Conservation (phyloP, 2,797 vertebrate genomes). For the Hippoglossus hippoglossus region DNA sequence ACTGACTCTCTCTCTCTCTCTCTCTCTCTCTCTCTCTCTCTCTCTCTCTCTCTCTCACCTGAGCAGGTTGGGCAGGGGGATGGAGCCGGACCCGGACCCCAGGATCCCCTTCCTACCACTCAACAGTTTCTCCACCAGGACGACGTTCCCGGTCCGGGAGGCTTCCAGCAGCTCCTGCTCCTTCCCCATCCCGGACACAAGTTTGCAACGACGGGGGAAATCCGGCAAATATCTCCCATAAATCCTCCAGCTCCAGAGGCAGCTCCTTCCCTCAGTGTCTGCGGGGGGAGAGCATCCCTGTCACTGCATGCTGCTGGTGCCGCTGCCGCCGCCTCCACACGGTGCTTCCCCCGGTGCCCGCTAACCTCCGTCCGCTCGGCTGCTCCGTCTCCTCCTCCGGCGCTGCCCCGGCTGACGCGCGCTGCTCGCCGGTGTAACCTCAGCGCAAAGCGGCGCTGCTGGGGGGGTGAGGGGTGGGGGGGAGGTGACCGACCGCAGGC, state of each 20-base stretch:
- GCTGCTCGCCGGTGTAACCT: conserved; percentile 47
- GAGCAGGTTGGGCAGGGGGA: conserved; percentile 93
- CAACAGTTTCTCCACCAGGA: conserved; percentile 96
- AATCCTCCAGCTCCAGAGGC: conserved; percentile 15
- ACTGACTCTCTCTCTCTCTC: conserved; percentile 30
- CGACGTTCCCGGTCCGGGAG: conserved; percentile 95
- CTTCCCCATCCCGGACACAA: conserved; percentile 91
- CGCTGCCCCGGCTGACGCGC: conserved; percentile 14
- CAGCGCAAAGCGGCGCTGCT: conserved; percentile 2
- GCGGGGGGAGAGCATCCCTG: conserved; percentile 46
- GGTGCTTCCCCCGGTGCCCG: no score
- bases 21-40: background rate
- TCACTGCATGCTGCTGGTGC: conserved; percentile 53
- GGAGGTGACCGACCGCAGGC: conserved; percentile 17
- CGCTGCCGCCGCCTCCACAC: conserved; percentile 51
- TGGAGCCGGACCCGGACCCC: conserved; percentile 93
- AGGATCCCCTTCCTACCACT: conserved; percentile 95
- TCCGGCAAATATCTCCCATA: conserved; percentile 72
- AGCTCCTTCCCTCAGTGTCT: conserved; percentile 37
- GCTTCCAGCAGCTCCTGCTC: conserved; percentile 98
- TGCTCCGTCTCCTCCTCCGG: conserved; percentile 13
- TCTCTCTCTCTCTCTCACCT: conserved; percentile 85
- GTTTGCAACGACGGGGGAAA: conserved; percentile 73
- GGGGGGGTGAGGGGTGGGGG: background rate
- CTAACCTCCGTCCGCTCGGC: conserved; percentile 49